phyloP scores from a whole-genome alignment of 2,113 vertebrate genomes.

The Dendropsophus ebraccatus region DNA sequence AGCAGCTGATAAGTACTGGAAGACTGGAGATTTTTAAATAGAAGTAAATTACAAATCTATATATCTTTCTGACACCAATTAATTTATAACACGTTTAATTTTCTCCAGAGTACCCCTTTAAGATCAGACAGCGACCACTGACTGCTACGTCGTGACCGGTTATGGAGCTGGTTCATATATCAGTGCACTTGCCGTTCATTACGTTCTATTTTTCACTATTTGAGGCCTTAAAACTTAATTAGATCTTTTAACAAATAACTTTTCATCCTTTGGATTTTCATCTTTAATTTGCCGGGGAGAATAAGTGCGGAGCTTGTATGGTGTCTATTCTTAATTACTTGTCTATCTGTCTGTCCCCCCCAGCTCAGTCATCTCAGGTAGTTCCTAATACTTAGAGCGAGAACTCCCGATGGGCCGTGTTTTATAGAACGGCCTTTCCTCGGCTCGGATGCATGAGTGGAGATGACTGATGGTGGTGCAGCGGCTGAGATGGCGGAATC shows the following conservation, averaged over 20 bases:
- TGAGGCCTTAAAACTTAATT: constrained; percentile 27
- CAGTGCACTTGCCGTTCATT: neutral
- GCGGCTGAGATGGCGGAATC: constrained; percentile 17
- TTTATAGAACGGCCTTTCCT: constrained; percentile 41
- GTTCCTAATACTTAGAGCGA: constrained; percentile 7
- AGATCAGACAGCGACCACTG: neutral
- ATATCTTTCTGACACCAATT: too few relatives aligned
- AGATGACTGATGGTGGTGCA: constrained; percentile 37
- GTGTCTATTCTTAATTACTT: constrained; percentile 43
- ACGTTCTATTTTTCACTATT: neutral
- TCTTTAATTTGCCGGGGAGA: constrained; percentile 24
- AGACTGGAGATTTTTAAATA: too few relatives aligned
- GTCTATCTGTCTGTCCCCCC: constrained; percentile 24
- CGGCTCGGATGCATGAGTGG: constrained; percentile 25
- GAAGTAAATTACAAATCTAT: too few relatives aligned
- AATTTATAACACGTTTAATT: too few relatives aligned
- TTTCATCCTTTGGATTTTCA: constrained; percentile 31
- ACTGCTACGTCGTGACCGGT: neutral
- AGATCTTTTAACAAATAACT: constrained; percentile 40
- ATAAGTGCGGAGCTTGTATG: constrained; percentile 1
- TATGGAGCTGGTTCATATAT: neutral
- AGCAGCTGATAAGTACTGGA: too few relatives aligned
- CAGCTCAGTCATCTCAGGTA: constrained; percentile 45
- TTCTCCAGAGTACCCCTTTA: neutral
- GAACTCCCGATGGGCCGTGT: neutral